Conservation (phyloP, 2,888 invertebrate genomes). For the Trisateles emortualis region DNA sequence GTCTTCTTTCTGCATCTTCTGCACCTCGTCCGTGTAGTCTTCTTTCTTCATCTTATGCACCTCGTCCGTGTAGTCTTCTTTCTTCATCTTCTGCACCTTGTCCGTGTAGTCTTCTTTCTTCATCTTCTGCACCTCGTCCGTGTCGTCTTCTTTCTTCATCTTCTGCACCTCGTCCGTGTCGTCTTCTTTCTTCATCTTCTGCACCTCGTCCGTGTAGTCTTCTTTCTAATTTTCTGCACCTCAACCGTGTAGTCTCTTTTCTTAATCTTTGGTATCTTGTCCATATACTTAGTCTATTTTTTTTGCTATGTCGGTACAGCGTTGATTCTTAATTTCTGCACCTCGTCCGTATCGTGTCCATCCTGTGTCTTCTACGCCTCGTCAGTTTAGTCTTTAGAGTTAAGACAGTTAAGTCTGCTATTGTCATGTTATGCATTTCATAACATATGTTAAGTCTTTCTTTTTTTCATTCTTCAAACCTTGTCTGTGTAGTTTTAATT, state of each 20-base stretch:
- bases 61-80: constrained; percentile 5
- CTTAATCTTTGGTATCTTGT: not conserved
- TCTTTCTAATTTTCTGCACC: not conserved
- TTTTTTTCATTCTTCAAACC: not conserved
- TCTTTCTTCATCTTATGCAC: constrained; percentile 1
- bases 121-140: no score
- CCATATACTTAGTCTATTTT: no score
- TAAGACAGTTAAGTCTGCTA: no score
- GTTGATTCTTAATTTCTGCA: no score
- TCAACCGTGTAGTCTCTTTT: not conserved
- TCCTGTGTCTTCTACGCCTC: not conserved
- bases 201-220: no score
- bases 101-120: constrained; percentile 3
- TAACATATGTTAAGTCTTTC: not conserved
- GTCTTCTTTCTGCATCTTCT: not conserved
- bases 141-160: no score
- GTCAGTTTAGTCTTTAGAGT: constrained; percentile 1
- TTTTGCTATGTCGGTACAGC: no score
- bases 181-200: no score
- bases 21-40: not conserved
- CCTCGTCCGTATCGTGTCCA: constrained; percentile 4
- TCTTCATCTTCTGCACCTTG: not conserved
- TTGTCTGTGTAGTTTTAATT: not conserved
- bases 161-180: not conserved
- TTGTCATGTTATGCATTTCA: no score